Evolutionary conservation across 2,888 invertebrate species (phyloP).

Genomic region (Brachyopa scutellaris): DNA sequence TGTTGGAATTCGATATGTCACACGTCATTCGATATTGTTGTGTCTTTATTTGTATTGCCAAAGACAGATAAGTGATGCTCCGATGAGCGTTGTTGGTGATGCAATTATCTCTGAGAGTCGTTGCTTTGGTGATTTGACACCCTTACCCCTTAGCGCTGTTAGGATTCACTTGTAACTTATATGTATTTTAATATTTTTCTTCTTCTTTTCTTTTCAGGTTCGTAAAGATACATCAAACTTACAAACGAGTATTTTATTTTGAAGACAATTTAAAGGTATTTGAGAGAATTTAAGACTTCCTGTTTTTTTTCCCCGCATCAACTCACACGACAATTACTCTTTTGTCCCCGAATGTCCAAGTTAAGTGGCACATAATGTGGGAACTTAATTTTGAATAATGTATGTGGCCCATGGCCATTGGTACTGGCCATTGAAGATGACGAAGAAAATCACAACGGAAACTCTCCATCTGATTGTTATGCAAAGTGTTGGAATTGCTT

Average conservation of each 20-base stretch:
- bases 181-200: background rate
- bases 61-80: conserved; percentile 15
- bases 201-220: conserved; percentile 5
- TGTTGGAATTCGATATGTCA: conserved; percentile 13
- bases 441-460: conserved; percentile 16
- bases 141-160: conserved; percentile 5
- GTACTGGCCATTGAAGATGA: background rate
- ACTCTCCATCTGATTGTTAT: conserved; percentile 33
- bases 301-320: background rate
- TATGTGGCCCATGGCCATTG: background rate
- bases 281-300: conserved; percentile 17
- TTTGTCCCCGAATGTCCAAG: background rate
- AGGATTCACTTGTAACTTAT: conserved; percentile 18
- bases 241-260: background rate
- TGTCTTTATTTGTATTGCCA: conserved; percentile 2
- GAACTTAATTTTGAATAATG: conserved; percentile 12
- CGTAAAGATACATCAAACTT: background rate
- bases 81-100: background rate
- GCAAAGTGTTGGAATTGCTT: conserved; percentile 16
- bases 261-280: background rate
- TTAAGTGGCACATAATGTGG: conserved; percentile 26
- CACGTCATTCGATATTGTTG: conserved; percentile 8
- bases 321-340: background rate
- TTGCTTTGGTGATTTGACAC: conserved; percentile 8
- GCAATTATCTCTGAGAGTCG: background rate